Evolutionary conservation across 2,797 vertebrate species (phyloP).

Genomic region (Pantherophis vulpinus): DNA sequence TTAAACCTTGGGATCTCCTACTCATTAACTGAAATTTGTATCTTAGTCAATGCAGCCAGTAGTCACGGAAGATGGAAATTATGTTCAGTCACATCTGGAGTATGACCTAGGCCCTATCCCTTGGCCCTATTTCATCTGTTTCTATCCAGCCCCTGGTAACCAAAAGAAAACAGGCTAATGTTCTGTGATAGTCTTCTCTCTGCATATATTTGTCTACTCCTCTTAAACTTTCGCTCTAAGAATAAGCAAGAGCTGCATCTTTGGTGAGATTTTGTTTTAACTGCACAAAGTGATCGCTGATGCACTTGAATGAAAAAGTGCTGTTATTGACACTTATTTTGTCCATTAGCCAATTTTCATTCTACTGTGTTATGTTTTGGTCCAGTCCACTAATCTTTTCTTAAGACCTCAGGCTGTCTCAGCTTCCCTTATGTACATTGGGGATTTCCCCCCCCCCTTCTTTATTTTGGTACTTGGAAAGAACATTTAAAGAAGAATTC

Average conservation of each 20-base stretch:
- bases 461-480: neutral
- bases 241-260: conserved; percentile 13
- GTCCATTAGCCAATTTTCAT: neutral
- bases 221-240: neutral
- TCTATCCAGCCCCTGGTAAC: neutral
- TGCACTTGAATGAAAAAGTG: neutral
- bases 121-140: neutral
- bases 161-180: neutral
- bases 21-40: neutral
- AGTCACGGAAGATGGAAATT: neutral
- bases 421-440: neutral
- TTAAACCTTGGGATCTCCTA: neutral
- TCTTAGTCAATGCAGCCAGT: neutral
- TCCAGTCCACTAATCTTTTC: neutral
- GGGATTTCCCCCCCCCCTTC: neutral
- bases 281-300: neutral
- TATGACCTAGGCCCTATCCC: neutral
- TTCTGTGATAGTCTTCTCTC: neutral
- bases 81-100: neutral
- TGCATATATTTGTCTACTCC: neutral
- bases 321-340: neutral
- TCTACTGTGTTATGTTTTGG: conserved; percentile 9
- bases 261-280: neutral
- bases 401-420: neutral
- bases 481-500: neutral